Percentiles rank a stretch among this genome's conserved stretches.
phyloP scores from a whole-genome alignment of 1,140 invertebrate species.

The Andricus grossulariae region DNA sequence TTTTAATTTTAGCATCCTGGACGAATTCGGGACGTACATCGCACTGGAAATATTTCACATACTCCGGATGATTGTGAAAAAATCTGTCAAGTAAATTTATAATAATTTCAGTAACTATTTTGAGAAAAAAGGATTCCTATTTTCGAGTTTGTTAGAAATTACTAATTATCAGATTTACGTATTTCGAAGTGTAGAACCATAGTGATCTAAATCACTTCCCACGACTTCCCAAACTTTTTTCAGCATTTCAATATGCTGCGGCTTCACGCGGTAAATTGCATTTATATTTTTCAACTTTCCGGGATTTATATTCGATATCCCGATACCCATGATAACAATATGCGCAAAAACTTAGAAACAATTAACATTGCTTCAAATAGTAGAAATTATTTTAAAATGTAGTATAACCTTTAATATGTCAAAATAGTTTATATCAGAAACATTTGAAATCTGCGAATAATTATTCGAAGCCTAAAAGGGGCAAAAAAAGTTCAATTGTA shows the following conservation, averaged over 20 bases:
- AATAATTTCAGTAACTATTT: no score
- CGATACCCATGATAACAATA: neutral
- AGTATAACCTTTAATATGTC: neutral
- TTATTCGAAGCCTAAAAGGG: no score
- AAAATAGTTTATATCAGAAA: neutral
- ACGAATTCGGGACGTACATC: conserved; percentile 34
- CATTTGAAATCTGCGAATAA: conserved; percentile 1
- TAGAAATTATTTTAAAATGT: neutral
- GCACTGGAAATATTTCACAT: conserved; percentile 36
- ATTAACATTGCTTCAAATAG: no score
- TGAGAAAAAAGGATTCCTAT: no score
- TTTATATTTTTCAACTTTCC: neutral
- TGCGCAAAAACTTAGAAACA: no score
- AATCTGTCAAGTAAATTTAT: neutral
- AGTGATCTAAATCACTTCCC: conserved; percentile 34
- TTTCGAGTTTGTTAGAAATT: no score
- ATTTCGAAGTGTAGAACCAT: conserved; percentile 29
- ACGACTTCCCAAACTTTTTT: conserved; percentile 34
- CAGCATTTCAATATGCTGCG: conserved; percentile 24
- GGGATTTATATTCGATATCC: neutral
- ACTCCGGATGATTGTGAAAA: conserved; percentile 41
- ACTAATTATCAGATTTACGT: conserved; percentile 22
- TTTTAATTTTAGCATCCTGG: conserved; percentile 40
- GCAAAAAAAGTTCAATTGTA: no score
- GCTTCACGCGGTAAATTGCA: conserved; percentile 5